These are phyloP conservation scores for Myotis lucifugus DNA, from an alignment of 2,113 vertebrate genomes.

Conservation along the genomic window DNA sequence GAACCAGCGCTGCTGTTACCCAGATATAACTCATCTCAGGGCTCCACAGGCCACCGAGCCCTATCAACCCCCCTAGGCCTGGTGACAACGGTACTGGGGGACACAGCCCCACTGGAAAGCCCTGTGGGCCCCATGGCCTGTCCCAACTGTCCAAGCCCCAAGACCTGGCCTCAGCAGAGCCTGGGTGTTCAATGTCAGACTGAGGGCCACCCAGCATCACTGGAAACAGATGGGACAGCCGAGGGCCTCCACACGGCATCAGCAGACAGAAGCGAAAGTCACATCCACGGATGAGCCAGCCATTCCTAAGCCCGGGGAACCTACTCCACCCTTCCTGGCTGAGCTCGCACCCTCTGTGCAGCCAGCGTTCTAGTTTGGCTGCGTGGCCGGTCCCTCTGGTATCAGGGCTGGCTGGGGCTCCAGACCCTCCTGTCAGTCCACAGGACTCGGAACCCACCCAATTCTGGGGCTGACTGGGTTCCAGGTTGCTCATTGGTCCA, in stretches of 20 bases:
- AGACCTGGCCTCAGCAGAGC: neutral
- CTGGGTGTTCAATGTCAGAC: neutral
- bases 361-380: neutral
- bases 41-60: neutral
- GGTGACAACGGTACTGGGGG: too few species aligned
- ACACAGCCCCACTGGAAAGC: neutral
- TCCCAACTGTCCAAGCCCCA: neutral
- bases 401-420: neutral
- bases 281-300: neutral
- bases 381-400: neutral
- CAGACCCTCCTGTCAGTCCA: neutral
- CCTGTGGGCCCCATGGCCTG: neutral
- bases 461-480: conserved; percentile 2
- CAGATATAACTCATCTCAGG: neutral
- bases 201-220: neutral
- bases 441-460: neutral
- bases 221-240: neutral
- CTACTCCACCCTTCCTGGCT: neutral
- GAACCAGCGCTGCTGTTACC: neutral
- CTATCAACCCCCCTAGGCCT: neutral
- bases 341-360: neutral
- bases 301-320: neutral
- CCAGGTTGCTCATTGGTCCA: neutral
- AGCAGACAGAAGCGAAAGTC: neutral
- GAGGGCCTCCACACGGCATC: neutral